Base-by-base conservation (phyloP, 2,797 vertebrate species). In the Varecia variegata region DNA sequence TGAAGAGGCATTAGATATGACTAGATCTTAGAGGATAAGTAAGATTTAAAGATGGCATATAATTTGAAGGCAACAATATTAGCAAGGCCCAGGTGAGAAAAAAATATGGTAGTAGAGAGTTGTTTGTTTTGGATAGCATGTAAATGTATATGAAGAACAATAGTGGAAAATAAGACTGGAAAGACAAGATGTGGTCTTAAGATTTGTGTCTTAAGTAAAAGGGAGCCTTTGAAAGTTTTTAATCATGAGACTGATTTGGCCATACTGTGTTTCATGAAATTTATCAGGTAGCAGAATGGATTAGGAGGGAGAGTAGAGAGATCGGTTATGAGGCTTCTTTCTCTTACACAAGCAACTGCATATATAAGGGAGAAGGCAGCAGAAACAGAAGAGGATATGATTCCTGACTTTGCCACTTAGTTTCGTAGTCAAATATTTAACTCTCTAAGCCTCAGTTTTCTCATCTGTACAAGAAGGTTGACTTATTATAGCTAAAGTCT, bases 21-120 rank as follows among this genome's bases (percentile, higher is more conserved):
- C 15, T 18, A 70, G 52, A 56, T 92, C 56, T 89, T 93, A 93
- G 62, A 68, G 38, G 25, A 62, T 70, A 85, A 90, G 17, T 83
- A 86, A 79, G 68, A 83, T 83, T 89, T 74, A 95, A 91, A 6
- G 35, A 40, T 73, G 58, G 35, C 43, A 10, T 96, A 52, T 82
- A 92, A 25, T 96, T 92, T 92, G 81, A 96, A 96, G 52, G 23
- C 40, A 90, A 71, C 30, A 73, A 13, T 83, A 88, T 90, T 96
- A 77, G 32, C 47, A 85, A 94, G 88, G 43, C 60, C 15, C 7
- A 84, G n/a, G 54, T 73, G 20, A 47, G 62, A 73, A 83, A 82
- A 96, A 90, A 47, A 27, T 45, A 35, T 27, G 27, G 43, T n/a
- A 79, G 25, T 68, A 88, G 20, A 50, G 79, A 77, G 10, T 74